A percentile compares a stretch with the other conserved stretches of the same genome.
phyloP scores from a whole-genome alignment of 2,888 invertebrate genomes.

The Keiferia lycopersicella region DNA sequence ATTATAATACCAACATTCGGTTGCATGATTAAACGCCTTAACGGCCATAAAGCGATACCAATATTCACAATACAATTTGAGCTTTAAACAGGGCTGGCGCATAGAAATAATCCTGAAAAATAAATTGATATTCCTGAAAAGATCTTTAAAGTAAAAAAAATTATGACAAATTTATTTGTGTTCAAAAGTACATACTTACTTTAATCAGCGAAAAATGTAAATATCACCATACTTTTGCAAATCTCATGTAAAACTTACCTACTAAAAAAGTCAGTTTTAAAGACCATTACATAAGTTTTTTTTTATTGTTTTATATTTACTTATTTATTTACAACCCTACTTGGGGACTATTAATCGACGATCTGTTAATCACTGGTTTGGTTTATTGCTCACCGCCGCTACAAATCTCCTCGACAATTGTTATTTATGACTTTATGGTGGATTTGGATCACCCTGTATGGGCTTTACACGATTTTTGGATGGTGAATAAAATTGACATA shows the following conservation, averaged over 20 bases:
- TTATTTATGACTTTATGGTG: constrained; percentile 64
- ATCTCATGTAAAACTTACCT: no score
- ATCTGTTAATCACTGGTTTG: constrained; percentile 74
- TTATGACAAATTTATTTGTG: no score
- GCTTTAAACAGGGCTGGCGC: constrained; percentile 49
- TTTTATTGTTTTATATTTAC: no score
- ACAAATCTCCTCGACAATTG: constrained; percentile 61
- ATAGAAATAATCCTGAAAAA: neutral
- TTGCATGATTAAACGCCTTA: constrained; percentile 62
- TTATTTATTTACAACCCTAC: constrained; percentile 37
- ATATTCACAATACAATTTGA: constrained; percentile 50
- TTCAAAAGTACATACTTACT: no score
- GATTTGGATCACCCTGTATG: constrained; percentile 34
- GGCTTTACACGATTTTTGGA: constrained; percentile 32
- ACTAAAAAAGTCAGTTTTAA: no score
- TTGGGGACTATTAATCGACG: constrained; percentile 55
- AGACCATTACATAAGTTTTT: no score
- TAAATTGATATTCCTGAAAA: neutral
- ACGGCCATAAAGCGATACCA: constrained; percentile 60
- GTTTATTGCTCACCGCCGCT: constrained; percentile 55
- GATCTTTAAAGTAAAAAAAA: no score
- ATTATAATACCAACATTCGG: constrained; percentile 45
- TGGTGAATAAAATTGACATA: constrained; percentile 32
- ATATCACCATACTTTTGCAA: no score
- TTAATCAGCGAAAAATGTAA: no score